Conservation (phyloP, 2,888 invertebrate genomes). For the Ophioninae sp. region DNA sequence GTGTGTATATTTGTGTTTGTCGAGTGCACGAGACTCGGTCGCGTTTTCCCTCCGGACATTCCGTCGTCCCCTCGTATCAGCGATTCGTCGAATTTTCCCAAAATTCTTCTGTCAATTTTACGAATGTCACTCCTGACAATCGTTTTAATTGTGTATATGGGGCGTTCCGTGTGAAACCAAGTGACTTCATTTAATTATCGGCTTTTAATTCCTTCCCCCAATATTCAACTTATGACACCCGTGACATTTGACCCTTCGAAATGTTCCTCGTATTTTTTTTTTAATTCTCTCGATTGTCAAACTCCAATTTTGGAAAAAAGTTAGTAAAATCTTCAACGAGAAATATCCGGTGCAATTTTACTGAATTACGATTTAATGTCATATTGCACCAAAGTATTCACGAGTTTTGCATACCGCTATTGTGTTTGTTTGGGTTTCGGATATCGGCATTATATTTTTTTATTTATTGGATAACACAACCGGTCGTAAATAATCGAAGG, state of each 20-base stretch:
- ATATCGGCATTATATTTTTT: slow-evolving; percentile 2
- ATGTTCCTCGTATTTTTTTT: not conserved
- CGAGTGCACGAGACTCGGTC: not conserved
- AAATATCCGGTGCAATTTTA: not conserved
- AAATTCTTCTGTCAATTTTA: not conserved
- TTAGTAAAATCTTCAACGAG: too few species aligned
- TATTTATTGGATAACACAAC: slow-evolving; percentile 30
- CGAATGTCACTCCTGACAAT: not conserved
- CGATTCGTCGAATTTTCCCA: not conserved
- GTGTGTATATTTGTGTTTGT: slow-evolving; percentile 24
- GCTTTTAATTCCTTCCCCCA: not conserved
- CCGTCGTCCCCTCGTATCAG: not conserved
- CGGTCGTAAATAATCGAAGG: slow-evolving; percentile 32
- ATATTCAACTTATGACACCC: too few species aligned
- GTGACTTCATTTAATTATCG: not conserved
- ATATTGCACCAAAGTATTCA: not conserved
- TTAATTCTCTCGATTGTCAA: not conserved
- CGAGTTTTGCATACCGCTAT: not conserved
- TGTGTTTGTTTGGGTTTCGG: not conserved
- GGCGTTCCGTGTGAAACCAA: not conserved
- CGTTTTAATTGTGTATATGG: not conserved
- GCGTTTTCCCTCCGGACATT: not conserved
- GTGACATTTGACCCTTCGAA: not conserved
- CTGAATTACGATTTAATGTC: not conserved
- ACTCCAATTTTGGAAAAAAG: not conserved